Evolutionary conservation across 2,797 vertebrate species (phyloP).

Genomic region (Vireo griseus): DNA sequence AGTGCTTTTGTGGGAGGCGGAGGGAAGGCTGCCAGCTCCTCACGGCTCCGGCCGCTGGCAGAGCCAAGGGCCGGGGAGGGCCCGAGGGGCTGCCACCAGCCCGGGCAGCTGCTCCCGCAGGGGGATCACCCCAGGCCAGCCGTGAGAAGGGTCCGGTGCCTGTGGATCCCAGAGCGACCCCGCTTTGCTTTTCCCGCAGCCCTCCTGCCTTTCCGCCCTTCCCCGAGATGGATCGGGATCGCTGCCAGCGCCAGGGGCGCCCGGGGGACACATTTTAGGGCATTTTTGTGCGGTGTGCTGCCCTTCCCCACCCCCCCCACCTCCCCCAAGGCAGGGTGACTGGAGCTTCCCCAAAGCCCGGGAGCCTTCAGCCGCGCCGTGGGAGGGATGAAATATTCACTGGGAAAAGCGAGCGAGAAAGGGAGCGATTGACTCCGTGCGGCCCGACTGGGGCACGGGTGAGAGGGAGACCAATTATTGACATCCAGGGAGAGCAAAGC

Average conservation of each 20-base stretch:
- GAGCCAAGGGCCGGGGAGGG: neutral
- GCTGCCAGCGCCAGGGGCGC: accelerated
- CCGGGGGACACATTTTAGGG: neutral
- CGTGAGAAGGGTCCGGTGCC: accelerated
- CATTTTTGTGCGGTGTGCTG: accelerated
- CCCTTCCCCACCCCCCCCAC: neutral
- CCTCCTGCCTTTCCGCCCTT: accelerated
- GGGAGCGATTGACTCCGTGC: accelerated
- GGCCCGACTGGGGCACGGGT: accelerated
- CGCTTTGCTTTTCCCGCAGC: accelerated
- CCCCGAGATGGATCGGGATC: accelerated
- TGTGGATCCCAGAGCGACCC: accelerated
- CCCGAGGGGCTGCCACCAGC: neutral
- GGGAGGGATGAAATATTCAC: neutral
- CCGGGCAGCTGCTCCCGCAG: accelerated
- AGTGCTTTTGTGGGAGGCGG: accelerated
- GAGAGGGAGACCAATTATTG: neutral
- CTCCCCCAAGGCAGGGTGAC: accelerated
- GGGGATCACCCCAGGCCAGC: accelerated
- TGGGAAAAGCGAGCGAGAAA: accelerated
- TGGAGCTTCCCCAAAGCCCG: neutral
- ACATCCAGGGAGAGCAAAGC: neutral
- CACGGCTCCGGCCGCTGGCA: accelerated
- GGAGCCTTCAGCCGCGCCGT: accelerated
- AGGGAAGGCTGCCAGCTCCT: neutral